phyloP scores from a whole-genome alignment of 2,797 vertebrate genomes.

The Echeneis naucrates region DNA sequence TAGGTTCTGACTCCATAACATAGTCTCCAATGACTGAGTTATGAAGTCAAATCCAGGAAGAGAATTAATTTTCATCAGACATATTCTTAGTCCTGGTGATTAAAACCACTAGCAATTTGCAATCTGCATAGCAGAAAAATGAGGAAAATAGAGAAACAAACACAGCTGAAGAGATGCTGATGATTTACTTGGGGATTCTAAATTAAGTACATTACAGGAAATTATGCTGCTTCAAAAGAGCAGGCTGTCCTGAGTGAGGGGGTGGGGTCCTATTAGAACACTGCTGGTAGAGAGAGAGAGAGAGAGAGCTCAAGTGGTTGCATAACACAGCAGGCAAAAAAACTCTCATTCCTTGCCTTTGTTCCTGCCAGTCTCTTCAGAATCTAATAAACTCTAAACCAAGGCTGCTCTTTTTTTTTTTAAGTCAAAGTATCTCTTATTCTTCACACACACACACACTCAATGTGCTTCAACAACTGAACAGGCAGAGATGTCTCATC shows the following conservation, averaged over 20 bases:
- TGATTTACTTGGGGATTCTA: constrained; percentile 78
- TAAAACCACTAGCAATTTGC: constrained; percentile 71
- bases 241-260: constrained; percentile 80
- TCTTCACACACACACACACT: constrained; percentile 57
- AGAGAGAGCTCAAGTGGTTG: constrained; percentile 80
- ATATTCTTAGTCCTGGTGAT: constrained; percentile 69
- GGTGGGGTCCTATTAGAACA: constrained; percentile 81
- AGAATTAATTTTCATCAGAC: constrained; percentile 70
- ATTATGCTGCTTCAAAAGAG: constrained; percentile 84
- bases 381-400: constrained; percentile 81
- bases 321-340: constrained; percentile 78
- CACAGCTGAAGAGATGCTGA: constrained; percentile 74
- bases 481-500: constrained; percentile 62
- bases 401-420: constrained; percentile 75
- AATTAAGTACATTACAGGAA: constrained; percentile 85
- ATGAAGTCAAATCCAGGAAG: constrained; percentile 63
- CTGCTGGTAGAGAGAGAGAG: constrained; percentile 73
- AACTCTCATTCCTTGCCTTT: constrained; percentile 80
- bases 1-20: constrained; percentile 55
- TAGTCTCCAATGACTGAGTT: constrained; percentile 54
- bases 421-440: constrained; percentile 75
- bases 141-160: constrained; percentile 67
- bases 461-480: constrained; percentile 49
- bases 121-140: constrained; percentile 53
- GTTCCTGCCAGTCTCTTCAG: constrained; percentile 79